Base-by-base conservation (phyloP, 2,888 invertebrate species). In the Pseudoips prasinana region DNA sequence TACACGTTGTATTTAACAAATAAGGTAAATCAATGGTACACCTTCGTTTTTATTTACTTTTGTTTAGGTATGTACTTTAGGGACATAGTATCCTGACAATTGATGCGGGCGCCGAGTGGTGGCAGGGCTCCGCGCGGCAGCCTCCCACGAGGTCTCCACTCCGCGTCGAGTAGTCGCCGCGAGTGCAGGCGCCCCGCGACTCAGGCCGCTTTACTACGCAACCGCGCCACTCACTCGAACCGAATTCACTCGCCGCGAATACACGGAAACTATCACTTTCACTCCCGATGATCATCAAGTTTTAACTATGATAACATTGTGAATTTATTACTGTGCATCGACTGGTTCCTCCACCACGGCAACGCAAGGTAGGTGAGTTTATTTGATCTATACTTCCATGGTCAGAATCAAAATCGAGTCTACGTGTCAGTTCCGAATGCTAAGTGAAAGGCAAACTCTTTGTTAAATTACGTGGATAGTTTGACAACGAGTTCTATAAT, bases 361-460 rank as follows among this genome's bases (percentile, higher is more conserved):
- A 55, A 55, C 54, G 46, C 64, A 69, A 80, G 79, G 84, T 81
- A 64, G 72, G 79, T 72, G 52, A 58, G 58, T 66, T 61, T 52
- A 62, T 73, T 61, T 54, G 48, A 48, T 61, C 53, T 47, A 56
- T 58, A 56, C 48, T 65, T 56, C 52, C 44, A 60, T 46, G 57
- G 51, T 57, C 64, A 65, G 56, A 70, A 64, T 64, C 64, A 74
- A 76, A 81, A 75, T 75, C 68, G 58, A 73, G 79, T 70, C 66
- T 78, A 85, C 86, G 86, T 86, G 86, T 87, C 86, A 83, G 73
- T 72, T 77, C 61, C 70, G 75, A 81, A 72, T 74, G 76, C 66
- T 76, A 74, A 84, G 86, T 87, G 86, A 87, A 87, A 87, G 86
- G 86, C 73, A 65, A 78, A 80, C 75, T 80, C 84, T 81, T 80